phyloP scores from a whole-genome alignment of 1,140 invertebrate species.

The Hyphantria cunea region DNA sequence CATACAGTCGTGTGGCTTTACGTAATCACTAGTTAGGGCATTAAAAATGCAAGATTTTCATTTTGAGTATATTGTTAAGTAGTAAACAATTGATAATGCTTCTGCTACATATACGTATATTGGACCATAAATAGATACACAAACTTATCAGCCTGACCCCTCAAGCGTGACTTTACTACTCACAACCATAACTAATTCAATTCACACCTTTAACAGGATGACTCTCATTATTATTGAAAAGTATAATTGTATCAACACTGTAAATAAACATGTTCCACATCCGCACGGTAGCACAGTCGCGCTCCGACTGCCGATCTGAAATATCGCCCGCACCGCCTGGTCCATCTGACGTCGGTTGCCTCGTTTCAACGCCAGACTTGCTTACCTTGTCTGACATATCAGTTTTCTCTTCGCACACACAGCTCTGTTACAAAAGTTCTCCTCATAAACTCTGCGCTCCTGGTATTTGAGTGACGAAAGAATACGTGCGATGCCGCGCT shows the following conservation, averaged over 20 bases:
- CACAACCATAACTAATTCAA: slow-evolving; percentile 31
- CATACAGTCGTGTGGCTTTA: background rate
- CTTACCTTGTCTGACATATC: slow-evolving; percentile 71
- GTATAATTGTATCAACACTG: slow-evolving; percentile 8
- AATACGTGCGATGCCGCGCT: slow-evolving; percentile 65
- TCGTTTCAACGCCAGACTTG: slow-evolving; percentile 51
- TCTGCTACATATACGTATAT: background rate
- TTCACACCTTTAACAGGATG: slow-evolving; percentile 24
- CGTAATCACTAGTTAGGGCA: background rate
- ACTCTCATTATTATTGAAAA: slow-evolving; percentile 13
- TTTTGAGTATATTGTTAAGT: no score
- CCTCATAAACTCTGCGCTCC: slow-evolving; percentile 57
- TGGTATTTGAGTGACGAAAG: slow-evolving; percentile 76
- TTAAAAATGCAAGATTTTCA: no score
- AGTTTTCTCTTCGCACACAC: slow-evolving; percentile 60
- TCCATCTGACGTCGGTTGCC: slow-evolving; percentile 35
- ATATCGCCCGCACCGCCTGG: slow-evolving; percentile 14
- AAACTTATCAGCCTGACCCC: slow-evolving; percentile 7
- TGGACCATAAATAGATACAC: slow-evolving; percentile 16
- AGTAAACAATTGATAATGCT: background rate
- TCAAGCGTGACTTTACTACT: slow-evolving; percentile 13
- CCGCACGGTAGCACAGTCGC: slow-evolving; percentile 13
- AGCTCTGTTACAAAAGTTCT: slow-evolving; percentile 40
- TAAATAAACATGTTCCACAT: background rate
- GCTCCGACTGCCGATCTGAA: slow-evolving; percentile 12